Conservation (phyloP, 2,888 invertebrate genomes). For the Microdon myrmicae region DNA sequence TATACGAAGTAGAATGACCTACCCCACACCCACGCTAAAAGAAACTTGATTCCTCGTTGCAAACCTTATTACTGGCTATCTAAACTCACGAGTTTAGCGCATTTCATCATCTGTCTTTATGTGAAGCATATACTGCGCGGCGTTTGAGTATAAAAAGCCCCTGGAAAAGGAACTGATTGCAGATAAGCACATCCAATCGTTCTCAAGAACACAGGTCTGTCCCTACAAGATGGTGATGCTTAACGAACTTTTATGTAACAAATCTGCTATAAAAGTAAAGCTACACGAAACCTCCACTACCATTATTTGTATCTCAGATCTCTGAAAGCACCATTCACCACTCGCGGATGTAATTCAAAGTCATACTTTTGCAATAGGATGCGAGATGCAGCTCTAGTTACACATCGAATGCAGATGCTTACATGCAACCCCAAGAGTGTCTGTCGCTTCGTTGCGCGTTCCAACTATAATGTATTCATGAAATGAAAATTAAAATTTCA, state of each 20-base stretch:
- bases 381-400: conserved; percentile 42
- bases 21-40: neutral
- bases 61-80: neutral
- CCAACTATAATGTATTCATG: conserved; percentile 41
- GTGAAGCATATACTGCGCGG: conserved; percentile 8
- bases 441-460: conserved; percentile 17
- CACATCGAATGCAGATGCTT: conserved; percentile 19
- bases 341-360: conserved; percentile 38
- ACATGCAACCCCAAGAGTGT: conserved; percentile 2
- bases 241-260: conserved; percentile 4
- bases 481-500: conserved; percentile 44
- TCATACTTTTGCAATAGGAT: conserved; percentile 45
- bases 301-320: conserved; percentile 38
- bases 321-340: conserved; percentile 31
- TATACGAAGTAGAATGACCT: too few species aligned
- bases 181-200: conserved; percentile 30
- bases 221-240: too few species aligned
- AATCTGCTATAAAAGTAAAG: neutral
- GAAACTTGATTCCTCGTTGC: conserved; percentile 4
- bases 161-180: conserved; percentile 20
- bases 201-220: conserved; percentile 5
- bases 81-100: conserved; percentile 1
- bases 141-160: conserved; percentile 10
- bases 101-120: conserved; percentile 18
- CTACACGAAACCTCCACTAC: conserved; percentile 24